A percentile compares a stretch with the other conserved stretches of the same genome.
These are phyloP conservation scores for Enteromius afrohamiltoni DNA, from an alignment of 2,797 vertebrate species.

Conservation along the genomic window DNA sequence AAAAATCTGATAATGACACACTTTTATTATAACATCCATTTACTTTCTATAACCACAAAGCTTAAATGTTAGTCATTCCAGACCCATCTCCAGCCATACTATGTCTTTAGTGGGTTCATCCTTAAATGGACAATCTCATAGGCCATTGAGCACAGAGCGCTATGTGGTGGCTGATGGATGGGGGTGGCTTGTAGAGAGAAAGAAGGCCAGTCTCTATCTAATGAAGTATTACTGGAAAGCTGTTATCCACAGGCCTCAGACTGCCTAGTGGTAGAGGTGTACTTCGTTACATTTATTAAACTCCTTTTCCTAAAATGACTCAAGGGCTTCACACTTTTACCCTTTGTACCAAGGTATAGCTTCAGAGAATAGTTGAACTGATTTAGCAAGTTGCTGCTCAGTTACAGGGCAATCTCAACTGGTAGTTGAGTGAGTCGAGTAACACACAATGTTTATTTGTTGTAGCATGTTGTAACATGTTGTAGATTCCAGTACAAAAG, in stretches of 20 bases:
- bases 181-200: constrained; percentile 46
- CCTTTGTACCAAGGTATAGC: constrained; percentile 38
- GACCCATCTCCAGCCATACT: constrained; percentile 32
- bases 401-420: constrained; percentile 40
- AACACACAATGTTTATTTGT: constrained; percentile 32
- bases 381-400: constrained; percentile 36
- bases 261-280: constrained; percentile 2
- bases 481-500: background rate
- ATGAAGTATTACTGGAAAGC: constrained; percentile 58
- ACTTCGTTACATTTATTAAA: constrained; percentile 29
- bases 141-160: constrained; percentile 52
- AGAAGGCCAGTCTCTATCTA: constrained; percentile 50
- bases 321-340: constrained; percentile 16
- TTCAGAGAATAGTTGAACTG: constrained; percentile 10
- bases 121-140: constrained; percentile 60
- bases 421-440: no score
- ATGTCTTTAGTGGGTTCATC: constrained; percentile 50
- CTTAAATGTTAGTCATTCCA: constrained; percentile 4
- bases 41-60: background rate
- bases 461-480: no score
- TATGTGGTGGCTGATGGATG: constrained; percentile 56
- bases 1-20: constrained; percentile 1
- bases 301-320: constrained; percentile 18
- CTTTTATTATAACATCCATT: constrained; percentile 3
- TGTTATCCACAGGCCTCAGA: constrained; percentile 35